These are phyloP conservation scores for Syrphus vitripennis DNA, from an alignment of 2,888 invertebrate species.

Conservation along the genomic window DNA sequence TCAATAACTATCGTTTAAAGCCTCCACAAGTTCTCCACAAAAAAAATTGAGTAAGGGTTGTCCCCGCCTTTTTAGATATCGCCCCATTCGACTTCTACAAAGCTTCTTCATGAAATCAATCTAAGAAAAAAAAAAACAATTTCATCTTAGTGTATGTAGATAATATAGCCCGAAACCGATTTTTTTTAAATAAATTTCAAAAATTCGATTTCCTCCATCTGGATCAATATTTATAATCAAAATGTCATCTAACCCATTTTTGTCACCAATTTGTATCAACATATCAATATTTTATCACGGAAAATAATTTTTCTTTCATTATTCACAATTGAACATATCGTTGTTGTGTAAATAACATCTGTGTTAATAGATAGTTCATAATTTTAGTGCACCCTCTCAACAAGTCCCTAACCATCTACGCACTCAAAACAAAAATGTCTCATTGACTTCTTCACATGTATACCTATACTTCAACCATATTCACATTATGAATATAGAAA, in stretches of 20 bases:
- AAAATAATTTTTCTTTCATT: not conserved
- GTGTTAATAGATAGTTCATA: too few species aligned
- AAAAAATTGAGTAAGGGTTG: too few species aligned
- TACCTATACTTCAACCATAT: not conserved
- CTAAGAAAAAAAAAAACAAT: too few species aligned
- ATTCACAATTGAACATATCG: conserved; percentile 23
- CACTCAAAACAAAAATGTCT: conserved; percentile 31
- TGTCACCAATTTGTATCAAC: not conserved
- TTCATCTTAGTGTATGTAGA: too few species aligned
- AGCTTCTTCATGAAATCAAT: too few species aligned
- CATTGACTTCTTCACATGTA: conserved; percentile 19
- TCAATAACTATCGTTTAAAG: too few species aligned
- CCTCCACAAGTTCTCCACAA: too few species aligned
- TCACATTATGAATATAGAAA: conserved; percentile 24
- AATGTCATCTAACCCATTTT: not conserved
- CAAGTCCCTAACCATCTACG: conserved; percentile 15
- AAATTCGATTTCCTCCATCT: not conserved
- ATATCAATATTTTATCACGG: not conserved
- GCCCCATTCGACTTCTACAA: too few species aligned
- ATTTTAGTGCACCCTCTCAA: conserved; percentile 9
- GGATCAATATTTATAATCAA: not conserved
- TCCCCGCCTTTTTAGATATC: too few species aligned
- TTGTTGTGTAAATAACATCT: not conserved
- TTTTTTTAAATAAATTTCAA: too few species aligned
- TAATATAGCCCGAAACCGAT: too few species aligned